These are phyloP conservation scores for Callopanchax toddi DNA, from an alignment of 2,113 vertebrate genomes.

Conservation along the genomic window DNA sequence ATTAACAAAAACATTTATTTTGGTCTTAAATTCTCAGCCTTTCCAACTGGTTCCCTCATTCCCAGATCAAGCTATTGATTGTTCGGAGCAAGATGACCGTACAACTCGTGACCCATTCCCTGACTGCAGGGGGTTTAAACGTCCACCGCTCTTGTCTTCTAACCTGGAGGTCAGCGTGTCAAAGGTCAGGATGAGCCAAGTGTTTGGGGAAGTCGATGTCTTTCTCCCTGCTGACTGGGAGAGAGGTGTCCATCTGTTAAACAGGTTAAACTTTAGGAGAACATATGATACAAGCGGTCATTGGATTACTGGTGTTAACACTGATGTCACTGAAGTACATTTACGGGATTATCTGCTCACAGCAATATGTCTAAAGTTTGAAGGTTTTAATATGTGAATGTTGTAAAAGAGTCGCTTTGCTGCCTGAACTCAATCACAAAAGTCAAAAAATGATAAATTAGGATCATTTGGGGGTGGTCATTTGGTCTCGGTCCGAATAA, in stretches of 20 bases:
- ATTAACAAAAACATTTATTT: constrained; percentile 4
- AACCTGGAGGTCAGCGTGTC: constrained; percentile 69
- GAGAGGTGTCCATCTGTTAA: constrained; percentile 79
- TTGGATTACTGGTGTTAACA: constrained; percentile 49
- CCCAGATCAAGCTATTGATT: constrained; percentile 63
- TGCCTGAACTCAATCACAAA: neutral
- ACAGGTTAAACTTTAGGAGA: constrained; percentile 74
- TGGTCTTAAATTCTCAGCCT: neutral
- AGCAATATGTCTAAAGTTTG: constrained; percentile 2
- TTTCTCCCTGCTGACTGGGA: constrained; percentile 57
- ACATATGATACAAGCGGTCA: constrained; percentile 42
- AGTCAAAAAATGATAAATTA: neutral
- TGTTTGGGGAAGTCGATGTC: constrained; percentile 74
- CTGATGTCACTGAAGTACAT: constrained; percentile 44
- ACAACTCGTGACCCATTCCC: constrained; percentile 41
- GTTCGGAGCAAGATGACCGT: constrained; percentile 4
- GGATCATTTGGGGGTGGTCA: no score
- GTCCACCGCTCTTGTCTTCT: constrained; percentile 62
- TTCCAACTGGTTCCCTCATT: constrained; percentile 19
- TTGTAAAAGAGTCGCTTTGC: neutral
- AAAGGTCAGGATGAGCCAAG: constrained; percentile 78
- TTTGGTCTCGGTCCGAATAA: no score
- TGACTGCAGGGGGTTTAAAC: constrained; percentile 71
- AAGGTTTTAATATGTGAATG: no score
- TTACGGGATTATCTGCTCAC: constrained; percentile 38